Conservation (phyloP, 2,113 vertebrate genomes). For the Acanthochromis polyacanthus region DNA sequence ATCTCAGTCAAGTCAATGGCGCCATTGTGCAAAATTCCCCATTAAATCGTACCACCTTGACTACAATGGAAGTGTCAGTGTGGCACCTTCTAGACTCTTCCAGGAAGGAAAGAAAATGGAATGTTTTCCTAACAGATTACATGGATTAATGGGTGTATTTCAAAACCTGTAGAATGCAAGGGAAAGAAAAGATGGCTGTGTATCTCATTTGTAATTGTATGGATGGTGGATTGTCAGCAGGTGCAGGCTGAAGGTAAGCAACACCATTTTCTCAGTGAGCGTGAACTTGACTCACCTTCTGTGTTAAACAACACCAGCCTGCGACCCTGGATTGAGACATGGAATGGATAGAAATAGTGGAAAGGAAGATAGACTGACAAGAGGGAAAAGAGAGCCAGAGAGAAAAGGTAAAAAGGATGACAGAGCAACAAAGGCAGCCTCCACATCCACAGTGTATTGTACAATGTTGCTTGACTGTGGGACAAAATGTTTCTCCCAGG, state of each 20-base stretch:
- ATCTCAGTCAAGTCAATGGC: slow-evolving; percentile 74
- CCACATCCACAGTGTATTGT: slow-evolving; percentile 9
- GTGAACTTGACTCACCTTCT: slow-evolving; percentile 29
- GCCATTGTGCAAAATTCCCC: slow-evolving; percentile 67
- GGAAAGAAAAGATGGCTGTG: slow-evolving; percentile 23
- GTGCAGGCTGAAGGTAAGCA: slow-evolving; percentile 47
- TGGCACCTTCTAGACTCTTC: slow-evolving; percentile 37
- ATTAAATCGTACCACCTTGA: slow-evolving; percentile 65
- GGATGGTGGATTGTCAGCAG: slow-evolving; percentile 25
- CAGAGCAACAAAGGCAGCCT: slow-evolving; percentile 9
- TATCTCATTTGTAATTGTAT: slow-evolving; percentile 41
- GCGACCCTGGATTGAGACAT: slow-evolving; percentile 30
- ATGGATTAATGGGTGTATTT: slow-evolving; percentile 49
- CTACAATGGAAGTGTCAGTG: slow-evolving; percentile 66
- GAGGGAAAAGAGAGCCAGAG: not conserved
- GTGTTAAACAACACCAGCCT: slow-evolving; percentile 36
- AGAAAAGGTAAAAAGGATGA: not conserved
- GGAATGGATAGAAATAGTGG: slow-evolving; percentile 4
- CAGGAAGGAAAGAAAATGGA: slow-evolving; percentile 18
- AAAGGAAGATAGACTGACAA: slow-evolving; percentile 16
- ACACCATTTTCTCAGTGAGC: slow-evolving; percentile 56
- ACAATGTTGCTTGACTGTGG: slow-evolving; percentile 19
- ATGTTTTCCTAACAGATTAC: slow-evolving; percentile 50
- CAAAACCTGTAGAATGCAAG: slow-evolving; percentile 12
- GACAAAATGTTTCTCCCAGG: slow-evolving; percentile 29